Percentiles rank a stretch among this genome's conserved stretches.
phyloP scores from a whole-genome alignment of 2,797 vertebrate species.

The Sebastes hopkinsi region DNA sequence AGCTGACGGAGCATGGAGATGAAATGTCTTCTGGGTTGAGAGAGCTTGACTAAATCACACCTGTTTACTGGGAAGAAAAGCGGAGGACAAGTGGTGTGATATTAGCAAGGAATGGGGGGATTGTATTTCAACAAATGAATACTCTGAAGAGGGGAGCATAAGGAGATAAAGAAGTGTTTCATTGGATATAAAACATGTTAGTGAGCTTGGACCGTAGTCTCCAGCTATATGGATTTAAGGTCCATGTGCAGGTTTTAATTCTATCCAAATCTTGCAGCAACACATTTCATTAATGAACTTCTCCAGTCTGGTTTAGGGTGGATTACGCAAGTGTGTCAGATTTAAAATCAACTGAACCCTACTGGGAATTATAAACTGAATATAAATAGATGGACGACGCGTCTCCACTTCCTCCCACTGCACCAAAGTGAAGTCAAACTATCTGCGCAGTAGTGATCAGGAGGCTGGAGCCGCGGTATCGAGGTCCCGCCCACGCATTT shows the following conservation, averaged over 20 bases:
- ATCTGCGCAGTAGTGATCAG: no score
- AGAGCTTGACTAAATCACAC: conserved; percentile 10
- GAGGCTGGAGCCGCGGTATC: no score
- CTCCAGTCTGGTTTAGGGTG: not conserved
- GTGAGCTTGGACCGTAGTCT: not conserved
- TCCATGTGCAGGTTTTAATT: not conserved
- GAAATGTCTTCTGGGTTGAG: conserved; percentile 17
- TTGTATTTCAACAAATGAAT: not conserved
- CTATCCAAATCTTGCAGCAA: not conserved
- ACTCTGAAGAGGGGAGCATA: not conserved
- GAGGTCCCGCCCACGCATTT: no score
- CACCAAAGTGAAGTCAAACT: no score
- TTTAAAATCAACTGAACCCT: not conserved
- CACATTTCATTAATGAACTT: not conserved
- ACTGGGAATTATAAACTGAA: no score
- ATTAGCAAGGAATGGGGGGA: not conserved
- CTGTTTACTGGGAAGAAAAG: not conserved
- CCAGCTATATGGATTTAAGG: not conserved
- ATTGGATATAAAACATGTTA: not conserved
- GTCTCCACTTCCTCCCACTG: no score
- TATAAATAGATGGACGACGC: no score
- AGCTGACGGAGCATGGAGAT: conserved; percentile 17
- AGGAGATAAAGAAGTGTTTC: not conserved
- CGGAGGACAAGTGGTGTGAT: not conserved
- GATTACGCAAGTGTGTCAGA: not conserved